Conservation (phyloP, 2,888 invertebrate species). For the Acleris literana region DNA sequence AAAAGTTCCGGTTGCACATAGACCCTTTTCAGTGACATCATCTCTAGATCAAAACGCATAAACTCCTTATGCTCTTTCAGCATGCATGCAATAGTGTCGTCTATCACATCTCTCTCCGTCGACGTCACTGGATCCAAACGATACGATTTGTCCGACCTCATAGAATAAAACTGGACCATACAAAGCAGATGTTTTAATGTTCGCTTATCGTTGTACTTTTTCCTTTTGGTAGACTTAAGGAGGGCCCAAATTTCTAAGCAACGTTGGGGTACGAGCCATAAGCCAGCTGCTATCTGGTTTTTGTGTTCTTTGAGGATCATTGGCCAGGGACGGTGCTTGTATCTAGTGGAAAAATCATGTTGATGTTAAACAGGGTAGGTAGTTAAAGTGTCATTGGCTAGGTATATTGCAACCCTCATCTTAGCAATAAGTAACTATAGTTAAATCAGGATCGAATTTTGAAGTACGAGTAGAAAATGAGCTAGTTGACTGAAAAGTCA, state of each 20-base stretch:
- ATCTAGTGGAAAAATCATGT: constrained; percentile 48
- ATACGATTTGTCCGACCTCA: constrained; percentile 39
- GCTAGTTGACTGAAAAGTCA: no score
- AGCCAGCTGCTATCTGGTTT: constrained; percentile 50
- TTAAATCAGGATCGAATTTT: no score
- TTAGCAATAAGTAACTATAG: no score
- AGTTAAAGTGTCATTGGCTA: no score
- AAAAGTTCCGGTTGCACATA: constrained; percentile 63
- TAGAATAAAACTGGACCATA: constrained; percentile 58
- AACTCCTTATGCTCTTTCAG: constrained; percentile 51
- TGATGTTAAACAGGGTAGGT: no score
- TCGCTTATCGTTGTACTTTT: constrained; percentile 51
- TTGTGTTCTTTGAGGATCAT: constrained; percentile 67
- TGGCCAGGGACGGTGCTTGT: constrained; percentile 68
- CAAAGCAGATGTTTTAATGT: constrained; percentile 60
- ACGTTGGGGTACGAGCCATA: constrained; percentile 63
- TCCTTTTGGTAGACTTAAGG: constrained; percentile 53
- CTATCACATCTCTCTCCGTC: constrained; percentile 57
- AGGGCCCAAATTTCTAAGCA: constrained; percentile 70
- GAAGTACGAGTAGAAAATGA: no score
- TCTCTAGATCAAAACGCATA: constrained; percentile 40
- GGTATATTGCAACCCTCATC: no score
- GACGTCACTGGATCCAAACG: constrained; percentile 43
- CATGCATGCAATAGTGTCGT: constrained; percentile 50
- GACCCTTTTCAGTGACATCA: constrained; percentile 46